These are phyloP conservation scores for Drosophila bipectinata DNA, from an alignment of 1,140 invertebrate genomes.

Conservation along the genomic window DNA sequence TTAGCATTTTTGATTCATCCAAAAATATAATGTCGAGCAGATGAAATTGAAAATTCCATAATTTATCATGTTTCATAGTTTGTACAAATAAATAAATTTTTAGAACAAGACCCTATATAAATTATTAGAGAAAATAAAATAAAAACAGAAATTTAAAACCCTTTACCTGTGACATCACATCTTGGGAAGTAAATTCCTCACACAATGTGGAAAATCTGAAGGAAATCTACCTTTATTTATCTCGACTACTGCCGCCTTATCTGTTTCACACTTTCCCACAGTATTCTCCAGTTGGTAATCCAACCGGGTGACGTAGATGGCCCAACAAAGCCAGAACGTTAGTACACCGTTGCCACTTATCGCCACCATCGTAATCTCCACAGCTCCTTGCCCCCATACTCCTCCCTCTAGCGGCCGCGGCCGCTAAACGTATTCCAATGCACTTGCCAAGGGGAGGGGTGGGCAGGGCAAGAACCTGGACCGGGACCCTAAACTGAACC, in stretches of 20 bases:
- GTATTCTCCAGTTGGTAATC: slow-evolving; percentile 16
- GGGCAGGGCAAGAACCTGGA: not conserved
- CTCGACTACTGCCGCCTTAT: slow-evolving; percentile 22
- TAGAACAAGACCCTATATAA: too few relatives aligned
- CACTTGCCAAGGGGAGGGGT: slow-evolving; percentile 27
- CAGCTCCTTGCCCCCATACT: slow-evolving; percentile 1
- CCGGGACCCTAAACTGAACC: slow-evolving; percentile 17
- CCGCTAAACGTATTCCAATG: slow-evolving; percentile 6
- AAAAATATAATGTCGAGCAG: not conserved
- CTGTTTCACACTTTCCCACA: slow-evolving; percentile 41
- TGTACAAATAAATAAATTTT: too few relatives aligned
- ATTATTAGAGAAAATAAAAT: too few relatives aligned
- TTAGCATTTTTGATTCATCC: slow-evolving; percentile 20
- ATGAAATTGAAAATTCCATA: not conserved
- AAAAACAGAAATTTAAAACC: not conserved
- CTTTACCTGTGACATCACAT: not conserved
- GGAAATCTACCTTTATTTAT: slow-evolving; percentile 5
- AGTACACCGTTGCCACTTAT: slow-evolving; percentile 43
- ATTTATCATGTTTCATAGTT: not conserved
- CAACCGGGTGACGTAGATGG: slow-evolving; percentile 42
- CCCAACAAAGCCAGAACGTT: slow-evolving; percentile 53
- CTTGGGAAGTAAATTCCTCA: slow-evolving; percentile 8
- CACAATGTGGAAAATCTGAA: slow-evolving; percentile 1
- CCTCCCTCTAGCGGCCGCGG: too few relatives aligned
- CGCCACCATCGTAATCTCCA: slow-evolving; percentile 42